A percentile compares a stretch with the other conserved stretches of the same genome.
phyloP scores from a whole-genome alignment of 2,888 invertebrate species.

The Chloroclysta siterata region DNA sequence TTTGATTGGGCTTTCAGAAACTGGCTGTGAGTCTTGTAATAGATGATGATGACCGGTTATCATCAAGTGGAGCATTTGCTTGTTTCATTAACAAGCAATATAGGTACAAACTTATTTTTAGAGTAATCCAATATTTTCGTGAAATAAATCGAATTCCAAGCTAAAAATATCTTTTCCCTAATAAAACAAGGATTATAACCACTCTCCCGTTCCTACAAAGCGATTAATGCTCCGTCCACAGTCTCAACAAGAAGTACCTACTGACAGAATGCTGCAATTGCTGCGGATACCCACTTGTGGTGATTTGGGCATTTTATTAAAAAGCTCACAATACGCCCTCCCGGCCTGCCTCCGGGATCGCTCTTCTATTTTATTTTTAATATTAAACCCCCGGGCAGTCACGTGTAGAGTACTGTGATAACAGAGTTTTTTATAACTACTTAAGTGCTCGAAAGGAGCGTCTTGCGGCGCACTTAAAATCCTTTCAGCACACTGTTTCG shows the following conservation, averaged over 20 bases:
- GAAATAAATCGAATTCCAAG: too few relatives aligned
- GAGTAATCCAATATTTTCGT: too few relatives aligned
- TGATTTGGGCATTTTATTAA: slow-evolving; percentile 80
- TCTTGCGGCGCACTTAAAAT: too few relatives aligned
- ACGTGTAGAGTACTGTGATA: slow-evolving; percentile 53
- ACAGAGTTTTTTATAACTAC: slow-evolving; percentile 44
- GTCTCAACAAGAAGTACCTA: neutral
- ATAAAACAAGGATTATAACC: neutral
- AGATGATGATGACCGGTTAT: too few relatives aligned
- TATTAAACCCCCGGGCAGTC: slow-evolving; percentile 76
- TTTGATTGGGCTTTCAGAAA: too few relatives aligned
- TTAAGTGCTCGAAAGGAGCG: too few relatives aligned
- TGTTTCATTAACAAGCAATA: too few relatives aligned
- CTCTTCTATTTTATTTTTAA: slow-evolving; percentile 81
- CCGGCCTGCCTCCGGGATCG: slow-evolving; percentile 64
- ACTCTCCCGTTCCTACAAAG: slow-evolving; percentile 10
- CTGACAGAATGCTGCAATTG: slow-evolving; percentile 49
- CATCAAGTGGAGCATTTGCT: too few relatives aligned
- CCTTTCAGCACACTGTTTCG: too few relatives aligned
- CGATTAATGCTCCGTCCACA: slow-evolving; percentile 21
- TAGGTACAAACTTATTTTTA: too few relatives aligned
- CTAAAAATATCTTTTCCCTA: too few relatives aligned
- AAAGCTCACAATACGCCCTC: slow-evolving; percentile 79
- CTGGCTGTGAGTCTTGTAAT: too few relatives aligned
- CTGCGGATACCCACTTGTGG: slow-evolving; percentile 65